A percentile compares a stretch with the other conserved stretches of the same genome.
phyloP scores from a whole-genome alignment of 2,888 invertebrate genomes.

The Caenorhabditis panamensis region DNA sequence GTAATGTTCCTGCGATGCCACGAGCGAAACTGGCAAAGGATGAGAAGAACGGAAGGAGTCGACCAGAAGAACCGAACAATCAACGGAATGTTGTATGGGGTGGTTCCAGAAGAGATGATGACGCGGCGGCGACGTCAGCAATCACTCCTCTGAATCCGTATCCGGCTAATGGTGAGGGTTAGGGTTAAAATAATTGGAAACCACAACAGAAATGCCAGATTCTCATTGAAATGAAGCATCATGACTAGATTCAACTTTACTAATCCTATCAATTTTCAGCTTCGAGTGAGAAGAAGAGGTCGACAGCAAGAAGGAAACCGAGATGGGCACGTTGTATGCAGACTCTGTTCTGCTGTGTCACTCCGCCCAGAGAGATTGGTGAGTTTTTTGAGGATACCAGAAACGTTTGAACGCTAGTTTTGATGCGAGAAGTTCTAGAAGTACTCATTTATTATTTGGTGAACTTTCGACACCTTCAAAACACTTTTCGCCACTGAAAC shows the following conservation, averaged over 20 bases:
- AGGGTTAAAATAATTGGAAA: slow-evolving; percentile 4
- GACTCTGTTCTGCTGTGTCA: slow-evolving; percentile 91
- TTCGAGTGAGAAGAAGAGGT: slow-evolving; percentile 54
- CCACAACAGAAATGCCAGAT: slow-evolving; percentile 9
- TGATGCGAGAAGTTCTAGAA: too few relatives aligned
- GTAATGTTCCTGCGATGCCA: slow-evolving; percentile 58
- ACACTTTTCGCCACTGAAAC: too few relatives aligned
- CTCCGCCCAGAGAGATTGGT: slow-evolving; percentile 78
- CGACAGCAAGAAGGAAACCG: slow-evolving; percentile 83
- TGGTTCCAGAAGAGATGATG: slow-evolving; percentile 29
- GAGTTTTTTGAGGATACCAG: slow-evolving; percentile 35
- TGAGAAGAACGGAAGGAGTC: slow-evolving; percentile 20
- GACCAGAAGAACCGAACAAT: slow-evolving; percentile 15
- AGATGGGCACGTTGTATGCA: slow-evolving; percentile 88
- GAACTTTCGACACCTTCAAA: too few relatives aligned
- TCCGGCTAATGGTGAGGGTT: slow-evolving; percentile 22
- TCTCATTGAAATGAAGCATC: neutral
- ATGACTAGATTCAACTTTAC: neutral
- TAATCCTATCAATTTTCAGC: slow-evolving; percentile 32
- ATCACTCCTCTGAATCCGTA: slow-evolving; percentile 41
- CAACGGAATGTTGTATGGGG: slow-evolving; percentile 55
- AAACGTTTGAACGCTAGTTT: too few relatives aligned
- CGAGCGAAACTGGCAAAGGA: slow-evolving; percentile 38
- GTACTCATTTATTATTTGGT: too few relatives aligned
- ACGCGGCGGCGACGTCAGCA: slow-evolving; percentile 16